phyloP scores from a whole-genome alignment of 2,797 vertebrate species.

The Xyrichtys novacula region DNA sequence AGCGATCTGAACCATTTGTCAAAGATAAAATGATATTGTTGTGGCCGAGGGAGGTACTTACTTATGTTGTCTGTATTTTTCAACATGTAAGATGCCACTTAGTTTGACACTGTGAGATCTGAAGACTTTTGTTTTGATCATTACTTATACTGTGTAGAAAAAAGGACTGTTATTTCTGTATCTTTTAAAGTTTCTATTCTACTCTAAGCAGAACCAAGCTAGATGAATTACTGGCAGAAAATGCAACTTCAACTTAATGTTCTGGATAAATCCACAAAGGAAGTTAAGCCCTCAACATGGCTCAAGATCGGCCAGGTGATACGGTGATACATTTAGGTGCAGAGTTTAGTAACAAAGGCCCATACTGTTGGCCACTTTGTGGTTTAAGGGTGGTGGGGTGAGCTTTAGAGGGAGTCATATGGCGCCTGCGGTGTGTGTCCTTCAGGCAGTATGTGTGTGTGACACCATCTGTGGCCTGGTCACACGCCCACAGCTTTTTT shows the following conservation, averaged over 20 bases:
- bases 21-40: too few species aligned
- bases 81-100: too few species aligned
- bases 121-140: too few species aligned
- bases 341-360: constrained; percentile 17
- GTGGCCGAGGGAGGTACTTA: too few species aligned
- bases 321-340: background rate
- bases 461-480: constrained; percentile 79
- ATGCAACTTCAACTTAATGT: background rate
- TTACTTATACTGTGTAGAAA: too few species aligned
- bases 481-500: constrained; percentile 53
- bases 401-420: constrained; percentile 65
- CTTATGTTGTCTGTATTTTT: too few species aligned
- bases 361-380: constrained; percentile 21
- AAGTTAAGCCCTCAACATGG: background rate
- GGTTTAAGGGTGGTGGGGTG: constrained; percentile 33
- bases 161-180: too few species aligned
- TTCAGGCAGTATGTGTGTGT: constrained; percentile 57
- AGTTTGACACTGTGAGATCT: too few species aligned
- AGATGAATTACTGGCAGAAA: too few species aligned
- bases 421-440: constrained; percentile 63
- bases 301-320: constrained; percentile 13
- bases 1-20: too few species aligned
- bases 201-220: too few species aligned
- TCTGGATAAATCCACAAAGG: background rate
- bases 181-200: too few species aligned